These are phyloP conservation scores for Pandemis heparana DNA, from an alignment of 2,888 invertebrate species.

Conservation along the genomic window DNA sequence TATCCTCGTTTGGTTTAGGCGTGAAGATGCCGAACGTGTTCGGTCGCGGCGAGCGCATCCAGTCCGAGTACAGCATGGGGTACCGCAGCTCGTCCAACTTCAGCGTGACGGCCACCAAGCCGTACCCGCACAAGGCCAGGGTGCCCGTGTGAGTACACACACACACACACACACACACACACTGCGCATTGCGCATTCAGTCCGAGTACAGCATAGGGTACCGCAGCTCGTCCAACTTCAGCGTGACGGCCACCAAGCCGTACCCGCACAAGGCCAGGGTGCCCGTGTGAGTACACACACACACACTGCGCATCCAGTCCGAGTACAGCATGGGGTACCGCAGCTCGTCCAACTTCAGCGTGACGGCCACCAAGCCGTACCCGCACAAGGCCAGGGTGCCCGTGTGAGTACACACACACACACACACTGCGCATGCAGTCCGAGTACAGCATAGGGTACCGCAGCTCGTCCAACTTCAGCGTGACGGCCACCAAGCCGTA, in stretches of 20 bases:
- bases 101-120: conserved; percentile 92
- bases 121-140: conserved; percentile 89
- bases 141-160: conserved; percentile 87
- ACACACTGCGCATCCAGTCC: conserved; percentile 85
- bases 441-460: too few relatives aligned
- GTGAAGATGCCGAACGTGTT: conserved; percentile 92
- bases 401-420: conserved; percentile 82
- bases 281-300: too few relatives aligned
- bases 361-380: conserved; percentile 94
- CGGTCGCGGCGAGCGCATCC: conserved; percentile 94
- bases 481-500: too few relatives aligned
- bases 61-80: conserved; percentile 94
- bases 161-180: conserved; percentile 5
- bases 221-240: too few relatives aligned
- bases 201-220: too few relatives aligned
- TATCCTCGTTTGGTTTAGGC: conserved; percentile 69
- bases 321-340: conserved; percentile 95
- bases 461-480: too few relatives aligned
- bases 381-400: conserved; percentile 88
- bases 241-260: too few relatives aligned
- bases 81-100: conserved; percentile 93
- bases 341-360: conserved; percentile 92
- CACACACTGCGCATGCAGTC: background rate
- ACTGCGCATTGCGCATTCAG: too few relatives aligned
- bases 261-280: too few relatives aligned